These are phyloP conservation scores for Danaus melanippus DNA, from an alignment of 1,140 invertebrate genomes.

Conservation along the genomic window DNA sequence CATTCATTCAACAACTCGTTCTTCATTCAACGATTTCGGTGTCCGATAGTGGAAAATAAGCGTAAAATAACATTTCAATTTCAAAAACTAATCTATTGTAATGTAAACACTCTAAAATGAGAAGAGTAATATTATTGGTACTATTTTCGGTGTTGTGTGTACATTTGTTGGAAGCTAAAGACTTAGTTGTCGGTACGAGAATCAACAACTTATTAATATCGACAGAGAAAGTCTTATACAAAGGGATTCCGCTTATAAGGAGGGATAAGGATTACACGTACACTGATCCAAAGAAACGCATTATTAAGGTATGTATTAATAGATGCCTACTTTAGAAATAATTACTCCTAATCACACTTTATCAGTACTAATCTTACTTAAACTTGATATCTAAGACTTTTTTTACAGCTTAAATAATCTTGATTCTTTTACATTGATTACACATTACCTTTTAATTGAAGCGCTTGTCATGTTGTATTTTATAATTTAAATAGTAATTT, in stretches of 20 bases:
- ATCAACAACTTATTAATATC: slow-evolving; percentile 55
- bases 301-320: slow-evolving; percentile 45
- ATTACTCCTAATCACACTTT: too few relatives aligned
- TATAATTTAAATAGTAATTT: too few relatives aligned
- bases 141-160: slow-evolving; percentile 38
- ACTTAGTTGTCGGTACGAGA: slow-evolving; percentile 47
- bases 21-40: too few relatives aligned
- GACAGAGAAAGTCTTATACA: slow-evolving; percentile 50
- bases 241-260: slow-evolving; percentile 36
- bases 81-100: background rate
- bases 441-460: too few relatives aligned
- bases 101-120: slow-evolving; percentile 35
- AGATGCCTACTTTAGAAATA: slow-evolving; percentile 5
- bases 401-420: too few relatives aligned
- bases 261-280: slow-evolving; percentile 55
- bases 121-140: slow-evolving; percentile 29
- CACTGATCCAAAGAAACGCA: slow-evolving; percentile 42
- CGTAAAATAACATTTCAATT: too few relatives aligned
- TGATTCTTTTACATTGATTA: too few relatives aligned
- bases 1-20: too few relatives aligned
- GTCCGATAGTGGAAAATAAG: too few relatives aligned
- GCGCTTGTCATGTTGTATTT: too few relatives aligned
- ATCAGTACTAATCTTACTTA: too few relatives aligned
- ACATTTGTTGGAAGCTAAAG: slow-evolving; percentile 37
- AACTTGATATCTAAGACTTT: too few relatives aligned